Percentiles rank a stretch among this genome's conserved stretches.
Evolutionary conservation across 2,113 vertebrate genomes (phyloP).

Genomic region (Pseudopodoces humilis): DNA sequence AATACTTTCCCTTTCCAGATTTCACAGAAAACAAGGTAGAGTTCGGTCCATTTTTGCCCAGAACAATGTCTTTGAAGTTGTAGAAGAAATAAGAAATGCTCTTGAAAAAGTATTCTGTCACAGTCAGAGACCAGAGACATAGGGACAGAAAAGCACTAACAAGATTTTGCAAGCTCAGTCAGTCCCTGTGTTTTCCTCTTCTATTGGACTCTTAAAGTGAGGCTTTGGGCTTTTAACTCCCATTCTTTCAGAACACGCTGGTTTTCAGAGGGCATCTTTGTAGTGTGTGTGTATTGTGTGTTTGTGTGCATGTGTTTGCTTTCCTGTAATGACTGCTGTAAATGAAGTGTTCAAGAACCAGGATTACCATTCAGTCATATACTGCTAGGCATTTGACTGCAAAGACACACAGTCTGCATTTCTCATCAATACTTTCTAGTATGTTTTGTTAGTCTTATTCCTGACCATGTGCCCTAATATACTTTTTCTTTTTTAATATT

Average conservation of each 20-base stretch:
- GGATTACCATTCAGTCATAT: background rate
- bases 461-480: background rate
- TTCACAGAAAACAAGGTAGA: background rate
- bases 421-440: background rate
- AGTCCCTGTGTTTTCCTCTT: background rate
- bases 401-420: background rate
- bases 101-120: background rate
- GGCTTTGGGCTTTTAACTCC: background rate
- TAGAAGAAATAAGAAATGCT: background rate
- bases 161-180: background rate
- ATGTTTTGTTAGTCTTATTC: background rate
- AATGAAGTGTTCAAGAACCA: background rate
- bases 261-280: background rate
- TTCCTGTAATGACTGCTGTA: background rate
- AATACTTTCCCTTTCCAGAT: background rate
- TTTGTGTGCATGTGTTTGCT: background rate
- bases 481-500: background rate
- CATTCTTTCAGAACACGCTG: background rate
- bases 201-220: background rate
- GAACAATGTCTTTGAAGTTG: background rate
- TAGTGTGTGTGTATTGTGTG: background rate
- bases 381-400: background rate
- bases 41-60: background rate
- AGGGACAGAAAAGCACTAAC: background rate
- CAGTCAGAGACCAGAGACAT: background rate